Percentiles rank a stretch among this genome's conserved stretches.
Conservation (phyloP, 53 echinoderm and acorn worm genomes). For the Astropecten irregularis region DNA sequence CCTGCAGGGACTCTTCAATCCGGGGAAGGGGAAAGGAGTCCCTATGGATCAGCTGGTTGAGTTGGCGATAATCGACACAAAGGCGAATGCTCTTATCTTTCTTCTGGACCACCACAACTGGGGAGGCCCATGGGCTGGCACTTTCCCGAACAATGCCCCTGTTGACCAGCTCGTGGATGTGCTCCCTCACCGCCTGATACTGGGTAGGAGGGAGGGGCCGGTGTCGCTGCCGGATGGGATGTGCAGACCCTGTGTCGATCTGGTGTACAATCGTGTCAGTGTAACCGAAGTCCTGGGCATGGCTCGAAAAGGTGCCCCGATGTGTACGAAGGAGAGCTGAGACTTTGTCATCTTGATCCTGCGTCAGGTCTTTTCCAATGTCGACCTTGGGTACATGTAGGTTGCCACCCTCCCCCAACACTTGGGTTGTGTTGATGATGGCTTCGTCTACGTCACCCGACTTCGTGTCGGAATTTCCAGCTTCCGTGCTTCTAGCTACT, state of each 20-base stretch:
- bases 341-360: no score
- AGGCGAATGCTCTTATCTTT: background rate
- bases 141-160: background rate
- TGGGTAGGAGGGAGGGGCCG: background rate
- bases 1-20: conserved; percentile 20
- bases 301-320: background rate
- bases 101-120: conserved; percentile 26
- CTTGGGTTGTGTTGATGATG: no score
- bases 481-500: no score
- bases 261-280: background rate
- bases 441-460: no score
- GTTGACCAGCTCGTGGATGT: background rate
- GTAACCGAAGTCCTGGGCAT: conserved; percentile 4
- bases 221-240: background rate
- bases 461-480: no score
- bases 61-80: conserved; percentile 8
- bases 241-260: background rate
- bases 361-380: background rate
- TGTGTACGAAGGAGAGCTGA: background rate
- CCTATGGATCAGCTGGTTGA: background rate
- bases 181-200: background rate
- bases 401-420: no score
- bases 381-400: no score
- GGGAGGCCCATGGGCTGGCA: background rate
- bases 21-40: no score